These are phyloP conservation scores for Amphiprion percula DNA, from an alignment of 2,113 vertebrate genomes.

Conservation along the genomic window DNA sequence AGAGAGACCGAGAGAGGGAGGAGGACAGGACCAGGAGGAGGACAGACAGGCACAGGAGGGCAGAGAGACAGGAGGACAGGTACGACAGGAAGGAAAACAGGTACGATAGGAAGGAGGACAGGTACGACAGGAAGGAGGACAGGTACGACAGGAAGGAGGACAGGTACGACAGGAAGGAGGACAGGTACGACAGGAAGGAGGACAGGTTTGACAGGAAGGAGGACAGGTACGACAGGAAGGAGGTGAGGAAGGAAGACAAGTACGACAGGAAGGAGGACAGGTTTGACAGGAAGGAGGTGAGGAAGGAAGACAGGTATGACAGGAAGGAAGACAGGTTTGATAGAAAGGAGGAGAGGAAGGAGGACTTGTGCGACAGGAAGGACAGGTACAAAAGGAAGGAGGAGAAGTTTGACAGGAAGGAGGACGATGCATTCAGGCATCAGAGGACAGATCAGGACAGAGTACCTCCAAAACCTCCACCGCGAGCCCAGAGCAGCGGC, in stretches of 20 bases:
- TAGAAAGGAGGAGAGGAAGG: conserved; percentile 11
- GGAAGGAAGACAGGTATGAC: conserved; percentile 24
- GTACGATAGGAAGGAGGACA: conserved; percentile 29
- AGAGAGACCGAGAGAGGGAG: conserved; percentile 42
- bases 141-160: neutral
- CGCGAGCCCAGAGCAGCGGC: conserved; percentile 61
- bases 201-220: conserved; percentile 11
- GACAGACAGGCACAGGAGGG: conserved; percentile 29
- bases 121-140: conserved; percentile 10
- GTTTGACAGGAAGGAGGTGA: conserved; percentile 19
- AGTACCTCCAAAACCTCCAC: conserved; percentile 27
- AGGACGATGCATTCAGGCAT: neutral
- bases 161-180: conserved; percentile 22
- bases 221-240: conserved; percentile 1
- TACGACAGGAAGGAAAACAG: neutral
- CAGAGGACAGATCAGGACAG: conserved; percentile 15
- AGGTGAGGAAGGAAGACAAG: conserved; percentile 15
- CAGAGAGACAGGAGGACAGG: neutral
- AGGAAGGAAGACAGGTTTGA: conserved; percentile 31
- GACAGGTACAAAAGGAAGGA: conserved; percentile 3
- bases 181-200: conserved; percentile 15
- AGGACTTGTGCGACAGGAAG: neutral
- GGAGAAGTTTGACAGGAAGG: neutral
- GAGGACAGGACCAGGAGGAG: conserved; percentile 27
- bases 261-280: neutral